A percentile compares a stretch with the other conserved stretches of the same genome.
Evolutionary conservation across 2,797 vertebrate species (phyloP).

Genomic region (Falco concolor): DNA sequence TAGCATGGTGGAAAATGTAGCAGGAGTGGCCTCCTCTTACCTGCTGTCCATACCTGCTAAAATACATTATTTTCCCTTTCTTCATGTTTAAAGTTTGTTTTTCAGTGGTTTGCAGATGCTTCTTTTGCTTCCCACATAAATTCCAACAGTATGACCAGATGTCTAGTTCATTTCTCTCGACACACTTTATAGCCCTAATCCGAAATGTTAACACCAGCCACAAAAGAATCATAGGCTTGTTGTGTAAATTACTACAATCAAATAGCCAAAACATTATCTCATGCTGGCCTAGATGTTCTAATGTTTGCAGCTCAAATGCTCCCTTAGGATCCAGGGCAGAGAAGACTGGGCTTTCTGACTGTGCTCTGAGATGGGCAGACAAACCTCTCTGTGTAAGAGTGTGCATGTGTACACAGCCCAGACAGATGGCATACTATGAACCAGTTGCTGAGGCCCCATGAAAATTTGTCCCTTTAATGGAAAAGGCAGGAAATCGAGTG

Average conservation of each 20-base stretch:
- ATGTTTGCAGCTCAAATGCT: not conserved
- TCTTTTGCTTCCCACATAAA: conserved; percentile 38
- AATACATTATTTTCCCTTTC: not conserved
- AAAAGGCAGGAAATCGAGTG: not conserved
- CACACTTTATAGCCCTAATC: not conserved
- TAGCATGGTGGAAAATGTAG: not conserved
- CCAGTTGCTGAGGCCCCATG: not conserved
- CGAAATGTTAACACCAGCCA: not conserved
- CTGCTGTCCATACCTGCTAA: not conserved
- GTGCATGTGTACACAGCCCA: not conserved
- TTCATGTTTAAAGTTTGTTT: not conserved
- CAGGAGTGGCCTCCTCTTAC: not conserved
- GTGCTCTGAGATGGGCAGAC: not conserved
- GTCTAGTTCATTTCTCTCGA: conserved; percentile 12
- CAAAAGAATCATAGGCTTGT: not conserved
- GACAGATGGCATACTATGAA: not conserved
- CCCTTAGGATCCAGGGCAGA: not conserved
- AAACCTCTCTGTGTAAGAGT: not conserved
- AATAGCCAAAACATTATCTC: conserved; percentile 37
- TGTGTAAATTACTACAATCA: not conserved
- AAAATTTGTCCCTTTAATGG: not conserved
- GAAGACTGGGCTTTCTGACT: not conserved
- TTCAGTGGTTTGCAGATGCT: not conserved
- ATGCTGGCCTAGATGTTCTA: not conserved
- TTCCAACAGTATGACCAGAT: conserved; percentile 44